A percentile compares a stretch with the other conserved stretches of the same genome.
These are phyloP conservation scores for Rafetus swinhoei DNA, from an alignment of 2,113 vertebrate genomes.

Conservation along the genomic window DNA sequence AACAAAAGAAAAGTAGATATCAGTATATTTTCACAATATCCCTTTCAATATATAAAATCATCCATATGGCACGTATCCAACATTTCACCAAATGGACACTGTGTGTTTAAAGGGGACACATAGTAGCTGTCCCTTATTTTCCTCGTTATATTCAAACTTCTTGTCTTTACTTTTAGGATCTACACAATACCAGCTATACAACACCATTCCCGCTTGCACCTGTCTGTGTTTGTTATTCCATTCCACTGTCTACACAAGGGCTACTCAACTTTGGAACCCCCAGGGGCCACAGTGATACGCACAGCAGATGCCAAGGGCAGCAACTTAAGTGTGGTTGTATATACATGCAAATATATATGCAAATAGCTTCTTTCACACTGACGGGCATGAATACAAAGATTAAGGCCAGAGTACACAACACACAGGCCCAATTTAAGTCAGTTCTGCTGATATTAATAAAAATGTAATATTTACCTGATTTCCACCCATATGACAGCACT, in stretches of 20 bases:
- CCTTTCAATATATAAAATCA: neutral
- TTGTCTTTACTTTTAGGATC: neutral
- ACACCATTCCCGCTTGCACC: neutral
- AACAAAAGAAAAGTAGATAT: neutral
- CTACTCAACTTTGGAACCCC: too few relatives aligned
- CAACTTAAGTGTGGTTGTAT: too few relatives aligned
- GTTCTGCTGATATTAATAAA: too few relatives aligned
- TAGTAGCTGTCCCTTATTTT: neutral
- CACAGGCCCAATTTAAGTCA: too few relatives aligned
- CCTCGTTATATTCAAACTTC: neutral
- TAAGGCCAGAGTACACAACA: too few relatives aligned
- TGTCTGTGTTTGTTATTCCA: fast-evolving
- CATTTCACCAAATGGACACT: neutral
- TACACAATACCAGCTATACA: neutral
- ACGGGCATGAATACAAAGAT: too few relatives aligned
- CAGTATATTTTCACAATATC: neutral
- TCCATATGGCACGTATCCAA: neutral
- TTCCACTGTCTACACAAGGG: neutral
- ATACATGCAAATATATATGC: too few relatives aligned
- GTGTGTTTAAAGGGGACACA: neutral
- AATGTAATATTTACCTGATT: too few relatives aligned
- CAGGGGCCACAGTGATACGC: too few relatives aligned
- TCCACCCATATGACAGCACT: too few relatives aligned
- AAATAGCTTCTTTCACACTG: too few relatives aligned
- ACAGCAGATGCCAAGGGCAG: too few relatives aligned